Evolutionary conservation across 2,888 invertebrate species (phyloP).

Genomic region (Eudemis profundana): DNA sequence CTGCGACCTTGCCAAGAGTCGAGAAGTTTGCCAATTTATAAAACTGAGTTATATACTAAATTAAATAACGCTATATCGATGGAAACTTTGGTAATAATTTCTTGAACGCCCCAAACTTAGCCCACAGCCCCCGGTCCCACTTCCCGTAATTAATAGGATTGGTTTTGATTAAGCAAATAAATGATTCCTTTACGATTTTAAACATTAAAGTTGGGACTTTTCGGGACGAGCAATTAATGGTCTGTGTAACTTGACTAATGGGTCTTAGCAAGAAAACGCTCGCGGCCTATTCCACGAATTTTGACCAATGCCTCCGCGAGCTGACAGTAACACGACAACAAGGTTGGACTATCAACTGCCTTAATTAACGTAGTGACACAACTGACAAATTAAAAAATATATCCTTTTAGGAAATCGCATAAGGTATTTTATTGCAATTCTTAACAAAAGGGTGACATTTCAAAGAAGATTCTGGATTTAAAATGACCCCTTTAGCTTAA

Average conservation of each 20-base stretch:
- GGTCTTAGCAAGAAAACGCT: constrained; percentile 40
- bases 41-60: constrained; percentile 58
- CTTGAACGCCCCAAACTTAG: constrained; percentile 57
- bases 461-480: too few relatives aligned
- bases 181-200: constrained; percentile 64
- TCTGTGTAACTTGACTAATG: constrained; percentile 57
- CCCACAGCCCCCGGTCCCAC: constrained; percentile 50
- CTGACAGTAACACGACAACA: constrained; percentile 11
- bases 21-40: constrained; percentile 56
- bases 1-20: constrained; percentile 49
- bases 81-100: constrained; percentile 66
- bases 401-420: too few relatives aligned
- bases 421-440: too few relatives aligned
- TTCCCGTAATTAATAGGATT: constrained; percentile 68
- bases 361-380: neutral
- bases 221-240: constrained; percentile 52
- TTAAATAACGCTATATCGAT: constrained; percentile 61
- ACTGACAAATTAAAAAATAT: neutral
- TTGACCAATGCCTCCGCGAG: constrained; percentile 1
- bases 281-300: constrained; percentile 14
- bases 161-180: constrained; percentile 73
- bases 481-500: too few relatives aligned
- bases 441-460: too few relatives aligned
- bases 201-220: constrained; percentile 57
- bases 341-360: neutral